Evolutionary conservation across 2,113 vertebrate genomes (phyloP).

Genomic region (Chamaea fasciata): DNA sequence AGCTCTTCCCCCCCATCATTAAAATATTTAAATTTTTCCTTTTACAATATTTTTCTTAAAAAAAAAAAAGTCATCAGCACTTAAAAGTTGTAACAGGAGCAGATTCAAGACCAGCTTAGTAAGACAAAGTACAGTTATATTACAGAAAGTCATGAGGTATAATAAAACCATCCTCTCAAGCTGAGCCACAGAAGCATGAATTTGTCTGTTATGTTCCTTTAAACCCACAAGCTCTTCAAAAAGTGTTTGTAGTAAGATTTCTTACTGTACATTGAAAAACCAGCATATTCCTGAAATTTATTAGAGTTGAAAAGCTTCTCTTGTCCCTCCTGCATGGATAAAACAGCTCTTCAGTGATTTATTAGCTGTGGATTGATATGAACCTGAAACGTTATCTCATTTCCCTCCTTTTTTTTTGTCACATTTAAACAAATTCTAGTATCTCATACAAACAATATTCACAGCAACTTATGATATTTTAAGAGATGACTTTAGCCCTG

Average conservation of each 20-base stretch:
- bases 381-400: conserved; percentile 44
- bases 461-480: conserved; percentile 61
- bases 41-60: conserved; percentile 36
- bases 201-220: not conserved
- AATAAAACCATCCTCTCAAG: conserved; percentile 58
- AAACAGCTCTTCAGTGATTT: conserved; percentile 22
- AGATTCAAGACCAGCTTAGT: conserved; percentile 55
- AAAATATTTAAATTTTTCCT: conserved; percentile 35
- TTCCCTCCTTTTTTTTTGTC: conserved; percentile 10
- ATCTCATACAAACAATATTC: conserved; percentile 66
- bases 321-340: not conserved
- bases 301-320: not conserved
- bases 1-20: not conserved
- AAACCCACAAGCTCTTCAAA: conserved; percentile 21
- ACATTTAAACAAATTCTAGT: conserved; percentile 49
- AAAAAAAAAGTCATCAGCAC: conserved; percentile 9
- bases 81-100: conserved; percentile 45
- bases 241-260: not conserved
- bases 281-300: not conserved
- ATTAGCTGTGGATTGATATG: conserved; percentile 40
- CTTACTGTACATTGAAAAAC: conserved; percentile 3
- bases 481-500: conserved; percentile 78
- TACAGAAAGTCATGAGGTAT: conserved; percentile 58
- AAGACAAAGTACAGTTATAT: conserved; percentile 45
- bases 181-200: conserved; percentile 23